These are phyloP conservation scores for Recurvirostra avosetta DNA, from an alignment of 2,113 vertebrate species.

Conservation along the genomic window DNA sequence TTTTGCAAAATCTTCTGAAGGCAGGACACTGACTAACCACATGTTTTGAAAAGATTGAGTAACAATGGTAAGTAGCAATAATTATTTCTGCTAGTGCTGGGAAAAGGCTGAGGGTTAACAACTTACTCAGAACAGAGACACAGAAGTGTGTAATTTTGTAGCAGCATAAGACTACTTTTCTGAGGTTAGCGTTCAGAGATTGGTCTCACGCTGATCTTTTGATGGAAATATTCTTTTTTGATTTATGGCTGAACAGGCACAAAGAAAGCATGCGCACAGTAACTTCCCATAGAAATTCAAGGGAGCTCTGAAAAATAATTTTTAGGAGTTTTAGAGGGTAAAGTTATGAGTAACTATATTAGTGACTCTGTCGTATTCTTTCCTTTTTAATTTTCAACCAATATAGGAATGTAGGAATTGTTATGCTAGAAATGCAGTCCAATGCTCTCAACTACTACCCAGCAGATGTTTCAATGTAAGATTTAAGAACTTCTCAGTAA, in stretches of 20 bases:
- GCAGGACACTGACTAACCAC: accelerated
- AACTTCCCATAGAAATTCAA: background rate
- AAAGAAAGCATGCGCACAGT: background rate
- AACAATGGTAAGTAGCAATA: background rate
- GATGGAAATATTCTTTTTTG: background rate
- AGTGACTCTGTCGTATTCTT: background rate
- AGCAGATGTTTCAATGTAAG: background rate
- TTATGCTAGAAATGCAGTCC: accelerated
- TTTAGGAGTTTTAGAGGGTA: background rate
- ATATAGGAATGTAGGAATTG: background rate
- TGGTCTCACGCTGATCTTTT: background rate
- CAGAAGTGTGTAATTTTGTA: background rate
- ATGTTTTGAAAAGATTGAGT: background rate
- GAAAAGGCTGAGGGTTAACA: background rate
- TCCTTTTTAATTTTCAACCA: background rate
- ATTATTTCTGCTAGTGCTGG: background rate
- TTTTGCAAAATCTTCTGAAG: background rate
- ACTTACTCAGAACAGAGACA: background rate
- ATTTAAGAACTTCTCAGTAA: background rate
- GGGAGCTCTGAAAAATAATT: background rate
- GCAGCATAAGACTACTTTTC: background rate
- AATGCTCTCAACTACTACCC: background rate
- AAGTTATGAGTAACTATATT: background rate
- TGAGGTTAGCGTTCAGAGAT: background rate
- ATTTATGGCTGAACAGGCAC: background rate